Evolutionary conservation across 30 jellyfish, hydroid and myxozoan species (phyloP).

Genomic region (Hydractinia echinata): DNA sequence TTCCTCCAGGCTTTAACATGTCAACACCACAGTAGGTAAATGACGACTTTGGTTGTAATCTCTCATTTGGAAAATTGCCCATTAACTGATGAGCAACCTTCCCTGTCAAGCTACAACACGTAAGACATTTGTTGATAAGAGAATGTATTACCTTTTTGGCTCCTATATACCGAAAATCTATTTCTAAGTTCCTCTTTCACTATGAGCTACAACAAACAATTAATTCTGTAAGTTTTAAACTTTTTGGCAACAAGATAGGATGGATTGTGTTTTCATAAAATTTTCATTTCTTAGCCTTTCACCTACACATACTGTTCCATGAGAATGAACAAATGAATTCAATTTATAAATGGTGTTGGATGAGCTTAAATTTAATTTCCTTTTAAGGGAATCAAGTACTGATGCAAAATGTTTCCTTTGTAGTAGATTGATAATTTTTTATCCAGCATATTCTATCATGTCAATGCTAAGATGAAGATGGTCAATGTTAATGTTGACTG

Average conservation of each 20-base stretch:
- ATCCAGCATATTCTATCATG: neutral
- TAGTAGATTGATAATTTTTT: neutral
- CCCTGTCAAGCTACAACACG: neutral
- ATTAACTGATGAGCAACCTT: neutral
- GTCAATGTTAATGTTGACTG: too few species aligned
- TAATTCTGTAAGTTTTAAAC: neutral
- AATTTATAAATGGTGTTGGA: neutral
- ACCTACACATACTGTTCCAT: neutral
- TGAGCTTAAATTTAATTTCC: neutral
- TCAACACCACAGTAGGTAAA: constrained; percentile 20
- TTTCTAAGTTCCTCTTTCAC: neutral
- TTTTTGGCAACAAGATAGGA: neutral
- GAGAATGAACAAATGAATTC: neutral
- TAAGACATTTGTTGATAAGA: constrained; percentile 11
- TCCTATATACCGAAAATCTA: neutral
- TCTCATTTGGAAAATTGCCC: neutral
- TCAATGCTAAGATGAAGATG: neutral
- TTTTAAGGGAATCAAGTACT: neutral
- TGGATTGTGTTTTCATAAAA: neutral
- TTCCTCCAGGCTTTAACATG: constrained; percentile 13
- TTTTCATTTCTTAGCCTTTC: neutral
- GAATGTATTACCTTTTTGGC: neutral
- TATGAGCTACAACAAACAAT: neutral
- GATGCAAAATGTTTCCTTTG: neutral
- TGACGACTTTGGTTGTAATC: neutral